Base-by-base conservation (phyloP, 2,113 vertebrate genomes). In the Garra rufa region DNA sequence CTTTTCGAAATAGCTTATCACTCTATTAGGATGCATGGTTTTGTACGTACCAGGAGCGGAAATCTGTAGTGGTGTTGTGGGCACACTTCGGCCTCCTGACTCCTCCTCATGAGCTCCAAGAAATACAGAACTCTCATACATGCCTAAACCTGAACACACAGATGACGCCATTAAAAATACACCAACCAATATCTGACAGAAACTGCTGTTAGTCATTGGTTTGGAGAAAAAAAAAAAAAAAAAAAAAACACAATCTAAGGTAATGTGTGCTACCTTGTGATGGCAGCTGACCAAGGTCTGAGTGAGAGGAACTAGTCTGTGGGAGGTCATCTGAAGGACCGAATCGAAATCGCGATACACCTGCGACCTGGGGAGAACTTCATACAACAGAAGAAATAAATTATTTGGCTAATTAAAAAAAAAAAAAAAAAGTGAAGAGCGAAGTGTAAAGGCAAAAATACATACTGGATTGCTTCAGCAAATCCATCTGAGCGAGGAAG, bases 401-500 rank as follows among this genome's bases (percentile, higher is more conserved):
- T 55, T 10, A 41, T 50, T 10, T 41, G 21, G 9, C 4, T n/a
- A 21, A 8, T n/a, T 13, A 28, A 61, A 10, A 15, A 71, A 21
- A n/a, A 6, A 7, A 55, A 1, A 70, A 15, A 13, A n/a, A 5
- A 41, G 34, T 50, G 14, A 69, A 75, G 41, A 44, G 3, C 15
- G 3, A 21, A 59, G 30, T 50, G 4, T 21, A 3, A 50, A 24
- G 76, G 26, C 19, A 14, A 8, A 15, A n/a, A 14, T 71, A 96
- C 98, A 95, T 93, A 99, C 98, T 99, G 97, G 90, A 98, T 94
- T 26, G 96, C 95, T 93, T 99, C 97, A 90, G 96, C 96, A 91
- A 97, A 98, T 9, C 95, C 95, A 85, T 99, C 98, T 1, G 97
- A 95, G 46, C 96, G 97, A 90, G 96, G 97, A 10, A 96, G 97